Percentiles rank a stretch among this genome's conserved stretches.
phyloP scores from a whole-genome alignment of 2,888 invertebrate species.

The Chironomus tentans region DNA sequence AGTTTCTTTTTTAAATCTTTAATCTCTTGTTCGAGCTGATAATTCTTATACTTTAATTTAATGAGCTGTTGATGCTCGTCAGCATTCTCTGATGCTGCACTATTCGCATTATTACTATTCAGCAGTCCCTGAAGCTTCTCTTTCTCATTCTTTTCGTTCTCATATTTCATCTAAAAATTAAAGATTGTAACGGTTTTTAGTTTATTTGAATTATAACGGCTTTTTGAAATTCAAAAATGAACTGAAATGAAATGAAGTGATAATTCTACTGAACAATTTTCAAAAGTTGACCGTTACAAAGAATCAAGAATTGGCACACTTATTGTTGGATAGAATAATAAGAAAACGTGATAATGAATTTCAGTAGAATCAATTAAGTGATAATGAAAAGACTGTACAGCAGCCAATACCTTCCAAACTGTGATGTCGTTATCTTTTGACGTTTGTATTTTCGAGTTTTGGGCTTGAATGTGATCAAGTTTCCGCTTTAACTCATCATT shows the following conservation, averaged over 20 bases:
- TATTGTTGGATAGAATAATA: neutral
- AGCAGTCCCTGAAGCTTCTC: conserved; percentile 32
- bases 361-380: neutral
- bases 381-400: neutral
- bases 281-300: too few relatives aligned
- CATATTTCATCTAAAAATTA: conserved; percentile 36
- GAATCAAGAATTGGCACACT: too few relatives aligned
- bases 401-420: conserved; percentile 40
- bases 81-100: neutral
- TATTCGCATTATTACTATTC: conserved; percentile 29
- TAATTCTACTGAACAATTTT: too few relatives aligned
- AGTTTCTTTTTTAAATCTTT: conserved; percentile 14
- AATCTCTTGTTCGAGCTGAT: conserved; percentile 21
- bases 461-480: conserved; percentile 43
- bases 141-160: conserved; percentile 37
- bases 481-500: conserved; percentile 44
- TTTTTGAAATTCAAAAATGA: too few relatives aligned
- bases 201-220: too few relatives aligned
- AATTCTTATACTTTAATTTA: conserved; percentile 15
- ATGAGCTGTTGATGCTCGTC: conserved; percentile 11
- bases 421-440: conserved; percentile 39
- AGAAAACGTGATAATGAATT: neutral
- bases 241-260: too few relatives aligned
- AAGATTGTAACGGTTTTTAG: neutral
- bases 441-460: conserved; percentile 41